Base-by-base conservation (phyloP, 2,113 vertebrate genomes). In the Ophthalmolycus amberensis region DNA sequence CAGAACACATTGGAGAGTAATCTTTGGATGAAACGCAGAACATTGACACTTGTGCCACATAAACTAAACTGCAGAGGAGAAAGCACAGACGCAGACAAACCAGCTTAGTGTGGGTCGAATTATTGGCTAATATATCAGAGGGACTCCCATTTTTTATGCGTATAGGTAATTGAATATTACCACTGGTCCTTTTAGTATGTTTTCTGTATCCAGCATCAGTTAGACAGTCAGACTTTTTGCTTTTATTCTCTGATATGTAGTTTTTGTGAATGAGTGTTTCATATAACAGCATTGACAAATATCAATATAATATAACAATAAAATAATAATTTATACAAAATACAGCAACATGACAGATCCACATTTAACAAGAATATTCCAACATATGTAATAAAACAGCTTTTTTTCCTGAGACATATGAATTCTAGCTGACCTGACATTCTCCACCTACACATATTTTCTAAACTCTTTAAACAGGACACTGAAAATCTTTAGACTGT, bases 1-100 rank as follows among this genome's bases (percentile, higher is more conserved):
- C 56, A 79, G 80, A 80, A 68, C 54, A 82, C 75, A 82, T 54
- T 62, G 79, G 59, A 58, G 74, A 3, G 63, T 25, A 42, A 76
- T 83, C 65, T 79, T 32, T 81, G 83, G 90, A 91, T 81, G 54
- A 79, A 92, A 88, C 74, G n/a, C 92, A 92, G 89, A 89, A 52
- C 78, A 56, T 71, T 5, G 48, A 77, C 82, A 80, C 48, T 77
- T 62, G 25, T 60, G 71, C 83, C 81, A 58, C 71, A 40, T 46
- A 50, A 70, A 87, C 32, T 46, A 71, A 90, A 77, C 68, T 79
- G 38, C 64, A 29, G 56, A 54, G 52, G 86, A 89, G 44, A 58
- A 78, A 90, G 29, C 75, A 65, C 86, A 89, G 89, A 78, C 44
- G 1, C 66, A 32, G 27, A 27, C 27, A 50, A 70, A 50, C 1